Evolutionary conservation across 35 echinoderm and acorn worm genomes (phyloP).

Genomic region (Stichopus chloronotus): DNA sequence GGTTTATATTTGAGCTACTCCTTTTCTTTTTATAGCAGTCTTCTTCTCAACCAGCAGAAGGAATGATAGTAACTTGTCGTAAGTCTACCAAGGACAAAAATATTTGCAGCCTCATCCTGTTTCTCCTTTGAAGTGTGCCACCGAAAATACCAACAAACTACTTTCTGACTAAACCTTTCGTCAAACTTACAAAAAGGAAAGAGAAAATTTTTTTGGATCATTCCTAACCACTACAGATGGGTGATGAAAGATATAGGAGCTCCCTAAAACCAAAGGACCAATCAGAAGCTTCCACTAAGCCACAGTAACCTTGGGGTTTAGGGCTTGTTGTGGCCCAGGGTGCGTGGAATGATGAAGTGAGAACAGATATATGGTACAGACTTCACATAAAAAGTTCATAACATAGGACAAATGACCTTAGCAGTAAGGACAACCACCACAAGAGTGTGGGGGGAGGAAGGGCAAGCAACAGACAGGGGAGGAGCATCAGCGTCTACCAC

Average conservation of each 20-base stretch:
- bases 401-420: neutral
- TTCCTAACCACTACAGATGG: neutral
- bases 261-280: neutral
- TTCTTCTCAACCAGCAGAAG: no score
- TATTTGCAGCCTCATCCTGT: neutral
- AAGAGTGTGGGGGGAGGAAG: neutral
- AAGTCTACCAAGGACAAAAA: no score
- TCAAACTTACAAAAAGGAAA: neutral
- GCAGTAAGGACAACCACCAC: slow-evolving; percentile 7
- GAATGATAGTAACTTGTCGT: no score
- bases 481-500: no score
- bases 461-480: no score
- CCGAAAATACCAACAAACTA: neutral
- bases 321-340: neutral
- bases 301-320: neutral
- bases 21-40: no score
- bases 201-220: neutral
- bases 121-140: neutral
- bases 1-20: no score
- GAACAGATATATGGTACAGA: slow-evolving; percentile 25
- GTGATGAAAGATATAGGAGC: slow-evolving; percentile 25
- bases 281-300: neutral
- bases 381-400: neutral
- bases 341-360: neutral
- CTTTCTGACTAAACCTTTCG: neutral